Conservation (phyloP, 2,113 vertebrate species). For the Chaetorhynchus papuensis region DNA sequence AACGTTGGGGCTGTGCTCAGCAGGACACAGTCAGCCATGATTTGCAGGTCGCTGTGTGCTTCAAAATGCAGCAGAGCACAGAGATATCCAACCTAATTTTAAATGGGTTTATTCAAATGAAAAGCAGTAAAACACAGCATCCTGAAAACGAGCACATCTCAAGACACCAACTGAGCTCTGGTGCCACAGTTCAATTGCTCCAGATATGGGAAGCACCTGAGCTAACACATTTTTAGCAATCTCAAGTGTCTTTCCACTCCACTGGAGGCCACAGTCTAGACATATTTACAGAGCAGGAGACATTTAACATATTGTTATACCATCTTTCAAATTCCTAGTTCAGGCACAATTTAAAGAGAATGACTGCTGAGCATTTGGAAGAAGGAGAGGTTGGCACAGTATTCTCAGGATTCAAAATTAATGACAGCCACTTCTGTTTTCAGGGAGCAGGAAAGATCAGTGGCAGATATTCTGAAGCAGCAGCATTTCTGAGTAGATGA, state of each 20-base stretch:
- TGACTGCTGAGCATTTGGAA: conserved; percentile 15
- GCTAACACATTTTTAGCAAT: background rate
- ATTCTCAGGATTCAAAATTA: conserved; percentile 3
- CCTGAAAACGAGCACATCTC: background rate
- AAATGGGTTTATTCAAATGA: background rate
- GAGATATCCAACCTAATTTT: background rate
- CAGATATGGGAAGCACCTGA: background rate
- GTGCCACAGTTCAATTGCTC: background rate
- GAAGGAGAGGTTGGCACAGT: background rate
- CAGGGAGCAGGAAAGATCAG: background rate
- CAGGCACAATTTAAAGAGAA: background rate
- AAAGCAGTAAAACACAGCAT: background rate
- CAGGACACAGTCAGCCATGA: background rate
- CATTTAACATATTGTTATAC: background rate
- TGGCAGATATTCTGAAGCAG: background rate
- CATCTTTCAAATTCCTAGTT: background rate
- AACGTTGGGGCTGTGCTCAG: background rate
- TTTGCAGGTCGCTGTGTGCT: background rate
- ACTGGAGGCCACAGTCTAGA: conserved; percentile 26
- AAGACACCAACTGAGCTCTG: background rate
- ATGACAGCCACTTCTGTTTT: background rate
- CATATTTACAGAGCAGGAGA: background rate
- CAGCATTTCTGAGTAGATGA: background rate
- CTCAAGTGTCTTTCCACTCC: conserved; percentile 11
- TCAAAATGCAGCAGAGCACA: background rate